Evolutionary conservation across 2,888 invertebrate genomes (phyloP).

Genomic region (Clusia tigrina): DNA sequence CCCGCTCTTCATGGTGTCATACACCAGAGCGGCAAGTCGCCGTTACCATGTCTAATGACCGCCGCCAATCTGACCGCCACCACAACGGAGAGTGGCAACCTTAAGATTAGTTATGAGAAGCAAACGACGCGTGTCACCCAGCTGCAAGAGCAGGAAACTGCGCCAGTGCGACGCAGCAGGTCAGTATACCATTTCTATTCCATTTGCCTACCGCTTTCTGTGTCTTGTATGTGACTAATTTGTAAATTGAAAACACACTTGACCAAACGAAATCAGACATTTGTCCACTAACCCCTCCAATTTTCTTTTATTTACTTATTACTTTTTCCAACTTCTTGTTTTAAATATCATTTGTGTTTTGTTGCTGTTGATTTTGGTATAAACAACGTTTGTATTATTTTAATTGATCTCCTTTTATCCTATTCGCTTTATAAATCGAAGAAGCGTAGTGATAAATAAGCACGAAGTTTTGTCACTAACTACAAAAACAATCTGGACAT

Average conservation of each 20-base stretch:
- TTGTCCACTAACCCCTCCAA: no score
- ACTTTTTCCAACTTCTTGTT: neutral
- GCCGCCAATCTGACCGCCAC: conserved; percentile 62
- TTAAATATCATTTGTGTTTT: conserved; percentile 15
- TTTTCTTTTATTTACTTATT: no score
- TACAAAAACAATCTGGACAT: no score
- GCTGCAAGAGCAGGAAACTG: conserved; percentile 65
- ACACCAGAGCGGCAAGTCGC: conserved; percentile 58
- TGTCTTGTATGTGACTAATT: conserved; percentile 10
- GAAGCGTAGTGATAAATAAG: no score
- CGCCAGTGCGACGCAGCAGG: conserved; percentile 69
- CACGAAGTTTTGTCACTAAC: no score
- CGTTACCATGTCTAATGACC: conserved; percentile 55
- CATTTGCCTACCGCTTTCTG: no score
- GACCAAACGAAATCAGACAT: no score
- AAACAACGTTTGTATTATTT: no score
- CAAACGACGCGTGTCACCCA: conserved; percentile 66
- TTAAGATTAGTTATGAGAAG: conserved; percentile 69
- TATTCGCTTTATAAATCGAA: no score
- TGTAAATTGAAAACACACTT: no score
- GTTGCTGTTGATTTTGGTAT: conserved; percentile 24
- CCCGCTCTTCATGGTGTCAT: conserved; percentile 49
- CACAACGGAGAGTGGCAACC: conserved; percentile 65
- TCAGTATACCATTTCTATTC: conserved; percentile 54
- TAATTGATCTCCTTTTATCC: no score